phyloP scores from a whole-genome alignment of 2,888 invertebrate species.

The Bugula neritina region DNA sequence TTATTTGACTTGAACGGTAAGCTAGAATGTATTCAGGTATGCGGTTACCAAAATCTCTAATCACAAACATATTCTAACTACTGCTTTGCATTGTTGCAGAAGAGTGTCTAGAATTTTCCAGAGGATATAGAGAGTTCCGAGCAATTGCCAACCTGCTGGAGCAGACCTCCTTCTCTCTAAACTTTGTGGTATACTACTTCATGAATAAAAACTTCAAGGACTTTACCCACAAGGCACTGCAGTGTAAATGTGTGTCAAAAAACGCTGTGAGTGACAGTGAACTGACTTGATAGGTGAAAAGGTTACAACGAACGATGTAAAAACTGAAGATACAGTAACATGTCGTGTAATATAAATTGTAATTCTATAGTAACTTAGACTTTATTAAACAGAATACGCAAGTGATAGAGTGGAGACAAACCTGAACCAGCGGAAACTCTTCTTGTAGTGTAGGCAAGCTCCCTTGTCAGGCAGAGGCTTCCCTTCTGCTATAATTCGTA shows the following conservation, averaged over 20 bases:
- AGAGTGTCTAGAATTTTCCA: not conserved
- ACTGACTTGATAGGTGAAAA: not conserved
- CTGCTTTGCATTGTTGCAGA: no score
- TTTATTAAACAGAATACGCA: no score
- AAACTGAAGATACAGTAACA: no score
- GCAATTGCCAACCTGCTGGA: not conserved
- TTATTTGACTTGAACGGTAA: not conserved
- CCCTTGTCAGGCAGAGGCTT: slow-evolving; percentile 53
- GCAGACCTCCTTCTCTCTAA: not conserved
- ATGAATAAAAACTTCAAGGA: not conserved
- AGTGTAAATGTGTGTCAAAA: not conserved
- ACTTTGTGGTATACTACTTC: not conserved
- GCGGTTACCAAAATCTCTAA: no score
- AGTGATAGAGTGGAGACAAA: no score
- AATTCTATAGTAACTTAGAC: no score
- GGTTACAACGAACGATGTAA: no score
- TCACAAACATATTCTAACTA: no score
- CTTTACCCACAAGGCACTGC: not conserved
- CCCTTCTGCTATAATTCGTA: slow-evolving; percentile 38
- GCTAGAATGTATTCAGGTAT: not conserved
- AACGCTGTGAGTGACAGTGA: not conserved
- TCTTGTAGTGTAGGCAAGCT: slow-evolving; percentile 55
- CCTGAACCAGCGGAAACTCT: slow-evolving; percentile 56
- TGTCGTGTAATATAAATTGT: no score
- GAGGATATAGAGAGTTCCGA: not conserved